Percentiles rank a stretch among this genome's conserved stretches.
Evolutionary conservation across 2,888 invertebrate species (phyloP).

Genomic region (Idaea aversata): DNA sequence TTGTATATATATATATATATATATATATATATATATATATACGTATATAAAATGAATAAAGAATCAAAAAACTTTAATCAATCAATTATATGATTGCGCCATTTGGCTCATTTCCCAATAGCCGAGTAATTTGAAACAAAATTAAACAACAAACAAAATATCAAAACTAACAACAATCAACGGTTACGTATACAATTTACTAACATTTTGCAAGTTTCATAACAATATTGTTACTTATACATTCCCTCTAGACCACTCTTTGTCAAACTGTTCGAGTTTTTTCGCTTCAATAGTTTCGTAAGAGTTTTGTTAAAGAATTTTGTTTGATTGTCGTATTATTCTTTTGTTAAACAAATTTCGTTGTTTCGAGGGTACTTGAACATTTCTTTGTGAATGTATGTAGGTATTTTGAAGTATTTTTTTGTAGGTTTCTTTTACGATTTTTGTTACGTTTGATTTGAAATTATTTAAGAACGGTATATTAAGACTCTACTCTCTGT

Average conservation of each 20-base stretch:
- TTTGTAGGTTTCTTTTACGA: background rate
- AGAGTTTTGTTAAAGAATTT: conserved; percentile 18
- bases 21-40: too few species aligned
- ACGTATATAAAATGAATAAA: too few species aligned
- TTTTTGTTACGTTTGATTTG: too few species aligned
- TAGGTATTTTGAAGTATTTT: background rate
- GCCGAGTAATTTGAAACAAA: background rate
- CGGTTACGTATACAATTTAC: background rate
- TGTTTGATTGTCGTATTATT: conserved; percentile 25
- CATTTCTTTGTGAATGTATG: background rate
- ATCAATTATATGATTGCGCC: too few species aligned
- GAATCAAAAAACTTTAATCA: too few species aligned
- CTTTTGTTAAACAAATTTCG: conserved; percentile 6
- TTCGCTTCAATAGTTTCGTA: conserved; percentile 25
- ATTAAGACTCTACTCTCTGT: too few species aligned
- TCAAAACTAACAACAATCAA: background rate
- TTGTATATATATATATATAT: too few species aligned
- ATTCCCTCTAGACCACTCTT: conserved; percentile 30
- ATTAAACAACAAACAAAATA: background rate
- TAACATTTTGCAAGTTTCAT: background rate
- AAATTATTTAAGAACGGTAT: too few species aligned
- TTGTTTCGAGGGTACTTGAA: background rate
- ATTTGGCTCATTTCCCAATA: too few species aligned
- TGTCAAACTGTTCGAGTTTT: conserved; percentile 34
- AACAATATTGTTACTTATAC: background rate